phyloP scores from a whole-genome alignment of 2,888 invertebrate species.

The Polyommatus icarus region DNA sequence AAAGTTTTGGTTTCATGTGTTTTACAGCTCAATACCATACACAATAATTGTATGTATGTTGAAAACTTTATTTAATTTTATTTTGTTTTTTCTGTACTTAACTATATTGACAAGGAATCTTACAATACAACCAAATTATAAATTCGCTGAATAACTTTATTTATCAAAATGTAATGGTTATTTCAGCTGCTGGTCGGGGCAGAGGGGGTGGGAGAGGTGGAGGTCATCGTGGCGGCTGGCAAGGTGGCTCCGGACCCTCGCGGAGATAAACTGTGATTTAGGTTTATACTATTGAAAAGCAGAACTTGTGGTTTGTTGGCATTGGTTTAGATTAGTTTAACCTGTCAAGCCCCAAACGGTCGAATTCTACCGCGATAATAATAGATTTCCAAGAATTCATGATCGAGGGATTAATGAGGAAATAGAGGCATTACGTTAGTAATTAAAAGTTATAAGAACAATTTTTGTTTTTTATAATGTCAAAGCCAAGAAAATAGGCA shows the following conservation, averaged over 20 bases:
- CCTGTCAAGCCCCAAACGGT: too few relatives aligned
- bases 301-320: constrained; percentile 13
- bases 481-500: too few relatives aligned
- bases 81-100: too few relatives aligned
- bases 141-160: too few relatives aligned
- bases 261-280: constrained; percentile 48
- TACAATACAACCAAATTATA: too few relatives aligned
- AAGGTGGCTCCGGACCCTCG: constrained; percentile 81
- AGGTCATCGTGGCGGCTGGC: constrained; percentile 83
- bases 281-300: not conserved
- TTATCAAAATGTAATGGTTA: not conserved
- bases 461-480: too few relatives aligned
- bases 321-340: not conserved
- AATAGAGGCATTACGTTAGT: not conserved
- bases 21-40: too few relatives aligned
- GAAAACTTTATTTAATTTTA: too few relatives aligned
- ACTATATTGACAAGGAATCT: too few relatives aligned
- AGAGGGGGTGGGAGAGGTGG: constrained; percentile 73
- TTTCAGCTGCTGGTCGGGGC: constrained; percentile 83
- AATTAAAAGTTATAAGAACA: not conserved
- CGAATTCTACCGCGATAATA: too few relatives aligned
- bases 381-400: too few relatives aligned
- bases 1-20: not conserved
- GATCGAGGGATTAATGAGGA: not conserved
- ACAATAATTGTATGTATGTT: too few relatives aligned